Base-by-base conservation (phyloP, 1,140 invertebrate genomes). In the Lepidurus couesii region DNA sequence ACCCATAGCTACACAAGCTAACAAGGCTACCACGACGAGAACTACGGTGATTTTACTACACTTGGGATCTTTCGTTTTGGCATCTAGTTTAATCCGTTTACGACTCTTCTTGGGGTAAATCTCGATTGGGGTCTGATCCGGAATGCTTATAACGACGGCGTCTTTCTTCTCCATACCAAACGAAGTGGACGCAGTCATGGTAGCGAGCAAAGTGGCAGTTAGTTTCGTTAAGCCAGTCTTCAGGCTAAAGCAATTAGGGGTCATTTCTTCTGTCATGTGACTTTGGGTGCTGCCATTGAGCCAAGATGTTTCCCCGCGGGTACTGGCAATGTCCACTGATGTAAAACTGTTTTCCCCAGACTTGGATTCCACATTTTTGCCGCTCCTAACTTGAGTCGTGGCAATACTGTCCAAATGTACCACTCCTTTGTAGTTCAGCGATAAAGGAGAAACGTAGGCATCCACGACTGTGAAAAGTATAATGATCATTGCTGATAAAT, bases 371-470 rank as follows among this genome's bases (percentile, higher is more conserved):
- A 1, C 74, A 75, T n/a, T 21, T 16, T 34, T 75, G 11, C 43
- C 2, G 5, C 26, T 75, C 3, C 42, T 75, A 13, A 24, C 24
- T 44, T 43, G 74, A 13, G 42, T 43, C 42, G 43, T 16, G 7
- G 42, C 42, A 42, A 75, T 43, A 42, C 42, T 75, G n/a, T 42
- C n/a, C 13, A 75, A 75, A 21, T 24, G 4, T 7, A 21, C 26
- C 43, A n/a, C 26, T n/a, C 74, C 1, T 44, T 75, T 75, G 74
- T 75, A 45, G 75, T 47, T 45, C 75, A 77, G 43, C 16, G 75
- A 77, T n/a, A 77, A 47, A 26, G 75, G 75, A 77, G 75, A 45
- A 44, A 77, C 75, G 75, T 77, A 77, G 44, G 75, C 75, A 44
- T 77, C 75, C 9, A 77, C 75, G 21, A 77, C 75, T 16, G 75